Evolutionary conservation across 1,140 invertebrate species (phyloP).

Genomic region (Propsilocerus akamusi): DNA sequence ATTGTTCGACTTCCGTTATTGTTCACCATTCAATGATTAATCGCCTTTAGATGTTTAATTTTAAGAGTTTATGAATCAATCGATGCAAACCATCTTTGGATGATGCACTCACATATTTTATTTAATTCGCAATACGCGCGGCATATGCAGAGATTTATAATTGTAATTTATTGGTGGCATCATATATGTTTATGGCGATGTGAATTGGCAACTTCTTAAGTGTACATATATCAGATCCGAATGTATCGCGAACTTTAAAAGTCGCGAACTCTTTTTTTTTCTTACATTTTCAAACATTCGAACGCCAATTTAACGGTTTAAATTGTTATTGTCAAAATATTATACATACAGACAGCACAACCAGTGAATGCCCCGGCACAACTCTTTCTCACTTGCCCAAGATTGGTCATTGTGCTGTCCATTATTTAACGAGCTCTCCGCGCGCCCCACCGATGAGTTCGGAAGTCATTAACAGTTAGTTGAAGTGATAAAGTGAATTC

Average conservation of each 20-base stretch:
- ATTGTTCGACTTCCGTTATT: no score
- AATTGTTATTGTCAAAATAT: not conserved
- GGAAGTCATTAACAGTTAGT: slow-evolving; percentile 2
- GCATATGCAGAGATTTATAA: not conserved
- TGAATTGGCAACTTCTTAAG: not conserved
- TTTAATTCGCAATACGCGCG: not conserved
- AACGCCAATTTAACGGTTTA: slow-evolving; percentile 1
- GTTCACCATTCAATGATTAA: no score
- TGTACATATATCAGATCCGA: no score
- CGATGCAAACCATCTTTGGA: no score
- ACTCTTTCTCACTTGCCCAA: not conserved
- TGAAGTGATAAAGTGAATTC: not conserved
- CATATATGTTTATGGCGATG: not conserved
- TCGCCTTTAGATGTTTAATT: no score
- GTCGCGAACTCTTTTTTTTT: no score
- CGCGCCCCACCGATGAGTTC: no score
- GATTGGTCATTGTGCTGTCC: not conserved
- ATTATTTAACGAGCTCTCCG: slow-evolving; percentile 1
- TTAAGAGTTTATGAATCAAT: no score
- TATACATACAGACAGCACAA: not conserved
- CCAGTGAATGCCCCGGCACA: not conserved
- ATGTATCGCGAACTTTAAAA: no score
- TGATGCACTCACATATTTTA: no score
- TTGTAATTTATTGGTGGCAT: not conserved
- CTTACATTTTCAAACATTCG: not conserved